Evolutionary conservation across 35 echinoderm and acorn worm species (phyloP), one percentile per base, ranked within the genome.

Genomic region (Amphiura filiformis): DNA sequence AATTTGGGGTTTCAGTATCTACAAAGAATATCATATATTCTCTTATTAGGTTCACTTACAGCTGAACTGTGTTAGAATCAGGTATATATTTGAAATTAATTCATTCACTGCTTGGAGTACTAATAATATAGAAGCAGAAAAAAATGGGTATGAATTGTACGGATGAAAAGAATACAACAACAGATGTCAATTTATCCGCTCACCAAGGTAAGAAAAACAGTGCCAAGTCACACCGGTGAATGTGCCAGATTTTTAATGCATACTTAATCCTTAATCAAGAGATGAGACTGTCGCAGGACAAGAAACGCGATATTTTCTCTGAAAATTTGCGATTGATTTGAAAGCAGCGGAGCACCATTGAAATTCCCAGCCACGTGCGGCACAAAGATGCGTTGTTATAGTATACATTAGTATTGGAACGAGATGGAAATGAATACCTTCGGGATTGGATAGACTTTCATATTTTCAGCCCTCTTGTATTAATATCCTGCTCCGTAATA

Each of bases 401-500:
- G 61, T 70, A 70, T 70, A 70, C 28, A 70, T 70, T 70, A 70
- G 61, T 2, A 1, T 18, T 2, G 61, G 61, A n/a, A 70, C 7
- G 44, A 70, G 26, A 70, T n/a, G 26, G 26, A 70, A 70, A 11
- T 11, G 28, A 13, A 70, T 70, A 70, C 61, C 61, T 70, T 70
- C 2, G 26, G 61, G 61, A 70, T 70, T n/a, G 28, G 15, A 18
- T 30, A 15, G 17, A 70, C 17, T 70, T n/a, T 70, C 1, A 70
- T 70, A 70, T 70, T 70, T 70, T 70, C 3, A 4, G 61, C 26
- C 28, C 61, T 70, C 61, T 70, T 30, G 26, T 26, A 70, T 70
- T 70, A 70, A 70, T 70, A 70, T 70, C 61, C 61, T 70, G 61
- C 61, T n/a, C 7, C 26, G 61, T 70, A 70, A 70, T 70, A 70